Conservation (phyloP, 2,797 vertebrate species). For the Enteromius fasciolatus region DNA sequence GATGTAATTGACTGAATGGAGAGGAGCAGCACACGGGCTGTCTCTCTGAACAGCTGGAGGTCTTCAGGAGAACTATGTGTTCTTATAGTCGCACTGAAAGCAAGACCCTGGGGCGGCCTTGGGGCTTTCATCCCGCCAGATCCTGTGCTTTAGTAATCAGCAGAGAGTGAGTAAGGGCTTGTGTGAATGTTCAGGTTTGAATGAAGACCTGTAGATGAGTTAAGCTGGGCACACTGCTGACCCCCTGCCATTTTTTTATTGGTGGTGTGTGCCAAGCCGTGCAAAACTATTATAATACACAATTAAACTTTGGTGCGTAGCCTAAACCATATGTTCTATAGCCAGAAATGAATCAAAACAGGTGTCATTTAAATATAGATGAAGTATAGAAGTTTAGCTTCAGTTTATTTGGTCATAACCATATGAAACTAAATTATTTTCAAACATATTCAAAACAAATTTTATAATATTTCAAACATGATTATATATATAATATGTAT, state of each 20-base stretch:
- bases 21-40: slow-evolving; percentile 47
- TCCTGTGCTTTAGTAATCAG: slow-evolving; percentile 30
- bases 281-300: neutral
- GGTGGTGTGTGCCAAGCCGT: neutral
- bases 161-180: slow-evolving; percentile 12
- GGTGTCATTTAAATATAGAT: too few relatives aligned
- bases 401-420: neutral
- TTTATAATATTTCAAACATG: neutral
- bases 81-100: slow-evolving; percentile 29
- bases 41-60: slow-evolving; percentile 51
- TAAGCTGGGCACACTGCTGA: neutral
- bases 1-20: slow-evolving; percentile 57
- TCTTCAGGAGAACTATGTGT: slow-evolving; percentile 8
- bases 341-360: neutral
- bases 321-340: neutral
- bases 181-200: slow-evolving; percentile 10
- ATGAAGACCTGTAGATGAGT: neutral
- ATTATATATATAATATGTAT: too few relatives aligned
- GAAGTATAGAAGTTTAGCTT: too few relatives aligned
- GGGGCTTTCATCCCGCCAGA: slow-evolving; percentile 30
- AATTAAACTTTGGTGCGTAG: neutral
- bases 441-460: neutral
- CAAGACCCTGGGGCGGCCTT: slow-evolving; percentile 10
- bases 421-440: neutral
- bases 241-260: neutral